Conservation (phyloP, 2,888 invertebrate genomes). For the Busseola fusca region DNA sequence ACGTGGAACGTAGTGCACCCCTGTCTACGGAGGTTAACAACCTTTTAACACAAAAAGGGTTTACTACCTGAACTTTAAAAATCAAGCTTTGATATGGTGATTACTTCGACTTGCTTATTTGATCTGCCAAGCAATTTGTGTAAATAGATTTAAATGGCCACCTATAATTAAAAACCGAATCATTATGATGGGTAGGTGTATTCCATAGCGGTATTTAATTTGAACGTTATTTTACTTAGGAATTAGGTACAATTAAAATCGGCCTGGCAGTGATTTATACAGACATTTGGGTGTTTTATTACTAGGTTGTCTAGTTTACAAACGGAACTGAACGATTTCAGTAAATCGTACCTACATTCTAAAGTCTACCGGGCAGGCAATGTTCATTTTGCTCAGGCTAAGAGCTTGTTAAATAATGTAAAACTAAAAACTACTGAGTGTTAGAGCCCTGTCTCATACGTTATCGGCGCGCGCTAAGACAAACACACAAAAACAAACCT, state of each 20-base stretch:
- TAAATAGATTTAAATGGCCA: constrained; percentile 36
- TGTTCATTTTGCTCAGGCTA: constrained; percentile 19
- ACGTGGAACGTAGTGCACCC: constrained; percentile 70
- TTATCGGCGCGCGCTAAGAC: constrained; percentile 83
- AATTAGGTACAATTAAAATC: constrained; percentile 16
- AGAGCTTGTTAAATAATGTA: constrained; percentile 17
- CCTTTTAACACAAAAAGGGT: constrained; percentile 69
- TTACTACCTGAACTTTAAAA: constrained; percentile 65
- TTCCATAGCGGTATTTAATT: constrained; percentile 32
- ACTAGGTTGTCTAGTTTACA: constrained; percentile 3
- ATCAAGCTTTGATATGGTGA: constrained; percentile 40
- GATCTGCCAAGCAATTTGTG: constrained; percentile 30
- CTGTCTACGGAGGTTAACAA: constrained; percentile 77
- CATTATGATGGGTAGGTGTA: constrained; percentile 21
- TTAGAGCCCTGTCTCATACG: constrained; percentile 61
- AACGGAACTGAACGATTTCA: constrained; percentile 11
- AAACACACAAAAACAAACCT: constrained; percentile 81
- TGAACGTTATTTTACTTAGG: constrained; percentile 25
- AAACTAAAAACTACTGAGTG: constrained; percentile 37
- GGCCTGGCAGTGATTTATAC: constrained; percentile 22
- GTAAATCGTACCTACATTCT: neutral
- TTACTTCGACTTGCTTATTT: constrained; percentile 39
- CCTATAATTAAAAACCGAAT: constrained; percentile 48
- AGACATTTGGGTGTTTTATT: constrained; percentile 35
- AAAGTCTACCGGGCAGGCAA: constrained; percentile 4